phyloP scores from a whole-genome alignment of 2,113 vertebrate genomes.

The Myrmecophaga tridactyla region DNA sequence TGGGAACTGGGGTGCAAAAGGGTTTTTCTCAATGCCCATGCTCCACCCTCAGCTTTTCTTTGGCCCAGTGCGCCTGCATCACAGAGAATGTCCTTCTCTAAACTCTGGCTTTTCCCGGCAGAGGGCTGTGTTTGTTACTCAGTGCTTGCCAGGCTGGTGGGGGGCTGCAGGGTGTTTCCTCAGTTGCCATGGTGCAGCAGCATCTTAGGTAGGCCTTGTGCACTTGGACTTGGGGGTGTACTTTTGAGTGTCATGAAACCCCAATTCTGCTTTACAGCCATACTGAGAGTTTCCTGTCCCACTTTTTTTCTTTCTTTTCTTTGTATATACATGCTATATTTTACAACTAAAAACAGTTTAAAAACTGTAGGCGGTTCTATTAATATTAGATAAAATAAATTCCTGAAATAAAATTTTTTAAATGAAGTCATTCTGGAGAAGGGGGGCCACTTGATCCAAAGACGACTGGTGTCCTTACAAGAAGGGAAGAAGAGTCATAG shows the following conservation, averaged over 20 bases:
- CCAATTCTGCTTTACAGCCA: background rate
- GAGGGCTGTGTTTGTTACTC: background rate
- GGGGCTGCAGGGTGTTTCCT: background rate
- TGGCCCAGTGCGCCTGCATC: background rate
- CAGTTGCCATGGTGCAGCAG: background rate
- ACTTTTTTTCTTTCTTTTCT: no score
- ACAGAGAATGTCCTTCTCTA: background rate
- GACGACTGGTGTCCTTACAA: no score
- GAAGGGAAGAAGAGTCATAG: no score
- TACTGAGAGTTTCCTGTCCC: background rate
- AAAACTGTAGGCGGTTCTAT: no score
- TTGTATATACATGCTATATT: no score
- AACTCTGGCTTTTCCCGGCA: no score
- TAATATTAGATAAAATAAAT: no score
- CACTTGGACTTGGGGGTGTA: background rate
- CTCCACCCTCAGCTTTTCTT: background rate
- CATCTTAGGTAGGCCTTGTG: background rate
- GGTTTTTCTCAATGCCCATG: background rate
- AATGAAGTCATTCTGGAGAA: no score
- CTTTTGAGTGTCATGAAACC: background rate
- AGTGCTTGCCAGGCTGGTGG: background rate
- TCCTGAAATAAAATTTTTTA: no score
- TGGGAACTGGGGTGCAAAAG: background rate
- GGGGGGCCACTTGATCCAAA: no score
- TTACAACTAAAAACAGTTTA: no score